phyloP scores from a whole-genome alignment of 2,113 vertebrate species.

The Macrotis lagotis region DNA sequence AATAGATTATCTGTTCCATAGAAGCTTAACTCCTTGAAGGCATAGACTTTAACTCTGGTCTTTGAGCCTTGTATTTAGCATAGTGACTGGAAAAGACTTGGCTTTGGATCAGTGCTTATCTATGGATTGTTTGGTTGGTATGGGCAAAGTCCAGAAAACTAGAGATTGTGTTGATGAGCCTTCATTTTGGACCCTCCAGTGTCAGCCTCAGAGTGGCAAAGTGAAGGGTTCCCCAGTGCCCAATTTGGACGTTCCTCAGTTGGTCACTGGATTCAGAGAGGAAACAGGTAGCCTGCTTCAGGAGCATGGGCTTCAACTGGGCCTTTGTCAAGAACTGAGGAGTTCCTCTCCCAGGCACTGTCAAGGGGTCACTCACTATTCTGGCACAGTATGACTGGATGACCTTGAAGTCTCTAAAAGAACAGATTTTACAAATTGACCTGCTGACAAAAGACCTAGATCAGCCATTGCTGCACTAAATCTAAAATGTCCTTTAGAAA shows the following conservation, averaged over 20 bases:
- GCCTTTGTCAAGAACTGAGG: not conserved
- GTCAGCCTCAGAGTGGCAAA: not conserved
- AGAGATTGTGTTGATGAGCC: not conserved
- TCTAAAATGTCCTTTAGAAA: not conserved
- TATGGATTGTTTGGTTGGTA: not conserved
- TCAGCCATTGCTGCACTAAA: not conserved
- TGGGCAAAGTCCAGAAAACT: too few relatives aligned
- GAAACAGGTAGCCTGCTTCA: not conserved
- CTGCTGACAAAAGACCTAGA: not conserved
- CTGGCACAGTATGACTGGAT: not conserved
- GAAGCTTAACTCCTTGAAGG: not conserved
- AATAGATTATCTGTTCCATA: not conserved
- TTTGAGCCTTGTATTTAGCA: not conserved
- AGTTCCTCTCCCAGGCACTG: not conserved
- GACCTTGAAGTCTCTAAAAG: not conserved
- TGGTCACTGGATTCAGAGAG: not conserved
- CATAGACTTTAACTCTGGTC: not conserved
- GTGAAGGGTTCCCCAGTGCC: not conserved
- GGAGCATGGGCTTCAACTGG: not conserved
- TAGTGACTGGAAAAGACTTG: not conserved
- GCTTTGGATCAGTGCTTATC: not conserved
- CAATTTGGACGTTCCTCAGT: not conserved
- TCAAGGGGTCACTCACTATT: too few relatives aligned
- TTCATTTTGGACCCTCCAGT: not conserved
- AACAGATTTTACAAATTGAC: not conserved